Evolutionary conservation across 1,140 invertebrate genomes (phyloP), one percentile per base, ranked within the genome.

Genomic region (Glossosoma conforme): DNA sequence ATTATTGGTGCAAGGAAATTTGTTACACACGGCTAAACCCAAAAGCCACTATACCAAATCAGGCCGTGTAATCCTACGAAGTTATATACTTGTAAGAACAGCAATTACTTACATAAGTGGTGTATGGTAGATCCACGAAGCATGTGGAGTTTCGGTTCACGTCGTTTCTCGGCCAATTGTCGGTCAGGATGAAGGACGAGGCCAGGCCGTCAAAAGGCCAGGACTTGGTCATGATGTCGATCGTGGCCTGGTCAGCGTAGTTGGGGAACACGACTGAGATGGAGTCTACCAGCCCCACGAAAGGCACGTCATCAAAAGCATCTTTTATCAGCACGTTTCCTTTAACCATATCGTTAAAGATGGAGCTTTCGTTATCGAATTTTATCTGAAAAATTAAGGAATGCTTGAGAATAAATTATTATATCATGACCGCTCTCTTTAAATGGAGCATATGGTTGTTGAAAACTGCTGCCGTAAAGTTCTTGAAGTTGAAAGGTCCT

Each of bases 81-180:
- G n/a, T n/a, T n/a, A n/a, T n/a, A n/a, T n/a, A n/a, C n/a, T n/a
- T n/a, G n/a, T n/a, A n/a, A n/a, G n/a, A n/a, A n/a, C n/a, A n/a
- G n/a, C n/a, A n/a, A n/a, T n/a, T n/a, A 56, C 49, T 58, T 57
- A 65, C 65, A n/a, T 62, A 35, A 13, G 56, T 53, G 17, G 61
- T 49, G 52, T 65, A 65, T 6, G 56, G 59, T 19, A 67, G 62
- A 18, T 36, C 17, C 1, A 50, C 53, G n/a, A 40, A 50, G 14
- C 56, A 46, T 14, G 59, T 49, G n/a, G n/a, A 15, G 28, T 51
- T 60, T 15, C 25, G 10, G 37, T 56, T 10, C 61, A 37, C 57
- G n/a, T 62, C 59, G 25, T 64, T 60, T 37, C 52, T 49, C 0
- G 65, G 65, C 65, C 65, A 69, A 45, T 66, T 69, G 20, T 64